phyloP scores from a whole-genome alignment of 2,888 invertebrate genomes.

The Sicus ferrugineus region DNA sequence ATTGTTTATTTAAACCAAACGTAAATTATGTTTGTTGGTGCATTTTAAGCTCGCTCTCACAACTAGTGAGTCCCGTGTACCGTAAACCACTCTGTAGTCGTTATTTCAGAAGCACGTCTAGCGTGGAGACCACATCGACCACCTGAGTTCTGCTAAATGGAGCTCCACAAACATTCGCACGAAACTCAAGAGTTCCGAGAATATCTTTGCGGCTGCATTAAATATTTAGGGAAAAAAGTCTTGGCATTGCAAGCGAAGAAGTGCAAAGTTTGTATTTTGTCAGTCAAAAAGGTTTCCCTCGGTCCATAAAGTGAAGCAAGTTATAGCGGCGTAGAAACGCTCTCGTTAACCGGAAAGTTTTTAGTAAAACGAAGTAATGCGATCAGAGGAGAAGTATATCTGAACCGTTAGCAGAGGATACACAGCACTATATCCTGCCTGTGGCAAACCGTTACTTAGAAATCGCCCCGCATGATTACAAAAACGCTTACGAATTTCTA shows the following conservation, averaged over 20 bases:
- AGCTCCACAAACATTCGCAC: neutral
- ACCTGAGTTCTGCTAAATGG: conserved; percentile 22
- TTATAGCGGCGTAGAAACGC: too few relatives aligned
- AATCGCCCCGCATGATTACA: too few relatives aligned
- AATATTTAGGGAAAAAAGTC: conserved; percentile 22
- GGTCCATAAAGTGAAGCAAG: too few relatives aligned
- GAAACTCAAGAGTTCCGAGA: neutral
- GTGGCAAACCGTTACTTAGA: too few relatives aligned
- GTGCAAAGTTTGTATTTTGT: neutral
- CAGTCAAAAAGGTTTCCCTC: too few relatives aligned
- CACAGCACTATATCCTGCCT: too few relatives aligned
- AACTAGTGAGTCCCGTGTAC: neutral
- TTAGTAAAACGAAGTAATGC: too few relatives aligned
- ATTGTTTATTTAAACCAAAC: conserved; percentile 33
- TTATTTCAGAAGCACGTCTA: conserved; percentile 17
- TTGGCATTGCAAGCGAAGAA: conserved; percentile 1
- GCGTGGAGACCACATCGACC: conserved; percentile 10
- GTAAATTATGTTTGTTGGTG: conserved; percentile 31
- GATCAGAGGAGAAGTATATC: too few relatives aligned
- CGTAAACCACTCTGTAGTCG: neutral
- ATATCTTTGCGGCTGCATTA: neutral
- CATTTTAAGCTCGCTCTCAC: conserved; percentile 18
- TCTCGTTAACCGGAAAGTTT: too few relatives aligned
- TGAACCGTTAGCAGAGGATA: too few relatives aligned
- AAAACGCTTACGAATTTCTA: too few relatives aligned